Base-by-base conservation (phyloP, 1,140 invertebrate genomes). In the Cyclina sinensis region DNA sequence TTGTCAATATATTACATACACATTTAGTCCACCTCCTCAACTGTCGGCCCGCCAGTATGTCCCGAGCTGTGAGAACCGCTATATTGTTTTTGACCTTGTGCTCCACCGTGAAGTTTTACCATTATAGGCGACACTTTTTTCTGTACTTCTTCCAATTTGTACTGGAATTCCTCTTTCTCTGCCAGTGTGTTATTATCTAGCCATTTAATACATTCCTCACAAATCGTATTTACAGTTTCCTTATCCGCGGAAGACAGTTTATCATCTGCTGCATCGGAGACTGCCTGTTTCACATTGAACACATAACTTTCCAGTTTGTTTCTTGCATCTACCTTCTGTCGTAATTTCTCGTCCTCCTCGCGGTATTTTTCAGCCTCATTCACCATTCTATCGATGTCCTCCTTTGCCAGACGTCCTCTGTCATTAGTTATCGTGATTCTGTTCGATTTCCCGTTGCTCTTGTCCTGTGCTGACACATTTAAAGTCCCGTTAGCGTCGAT, bases 361-460 rank as follows among this genome's bases (percentile, higher is more conserved):
- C 93, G 95, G 91, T 96, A 97, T 94, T 94, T 96, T 95, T 96
- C 97, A 80, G 94, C 97, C 92, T 95, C 97, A 62, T 94, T 95
- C 92, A 97, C 94, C 96, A 96, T 96, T 68, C 94, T 86, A n/a
- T n/a, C n/a, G n/a, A n/a, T n/a, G n/a, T n/a, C n/a, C n/a, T n/a
- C n/a, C n/a, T n/a, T n/a, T n/a, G 83, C 97, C 97, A 30, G 96
- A n/a, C n/a, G n/a, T n/a, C n/a, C n/a, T n/a, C n/a, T 96, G n/a
- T n/a, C n/a, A n/a, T n/a, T n/a, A n/a, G n/a, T n/a, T 32, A 62
- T 62, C 96, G 95, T 21, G 93, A 93, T 84, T 95, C 95, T 99
- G 96, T 99, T 99, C 93, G 98, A 97, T 95, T 99, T 91, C 92
- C 99, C 98, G 88, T 98, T 99, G 0, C 95, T 95, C 91, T 96